Conservation (phyloP, 92 coral and sea anemone genomes). For the Parazoanthus swiftii region DNA sequence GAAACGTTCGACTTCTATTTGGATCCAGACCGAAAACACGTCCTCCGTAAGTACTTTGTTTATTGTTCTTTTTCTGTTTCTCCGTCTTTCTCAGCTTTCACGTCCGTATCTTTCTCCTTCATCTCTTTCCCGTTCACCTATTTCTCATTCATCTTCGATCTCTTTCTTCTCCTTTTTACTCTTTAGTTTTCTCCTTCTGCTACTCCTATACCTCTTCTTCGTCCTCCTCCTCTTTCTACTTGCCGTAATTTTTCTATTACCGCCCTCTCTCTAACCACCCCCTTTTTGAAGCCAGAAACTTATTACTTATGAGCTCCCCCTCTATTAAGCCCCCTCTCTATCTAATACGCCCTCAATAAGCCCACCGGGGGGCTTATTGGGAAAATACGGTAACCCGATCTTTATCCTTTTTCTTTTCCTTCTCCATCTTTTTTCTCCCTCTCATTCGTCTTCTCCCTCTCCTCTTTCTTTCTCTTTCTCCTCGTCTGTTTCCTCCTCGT, state of each 20-base stretch:
- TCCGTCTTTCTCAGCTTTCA: not conserved
- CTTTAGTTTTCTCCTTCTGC: not conserved
- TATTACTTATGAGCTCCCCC: too few species aligned
- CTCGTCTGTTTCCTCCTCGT: not conserved
- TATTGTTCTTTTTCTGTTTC: not conserved
- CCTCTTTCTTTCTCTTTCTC: not conserved
- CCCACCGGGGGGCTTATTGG: too few species aligned
- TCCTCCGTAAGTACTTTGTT: slow-evolving; percentile 3
- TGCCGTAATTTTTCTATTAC: not conserved
- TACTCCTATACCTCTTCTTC: not conserved
- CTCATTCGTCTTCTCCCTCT: not conserved
- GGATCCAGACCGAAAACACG: slow-evolving; percentile 20
- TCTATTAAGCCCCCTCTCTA: too few species aligned
- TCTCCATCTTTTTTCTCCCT: not conserved
- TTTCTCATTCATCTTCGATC: not conserved
- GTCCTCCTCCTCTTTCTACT: not conserved
- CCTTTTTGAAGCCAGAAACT: too few species aligned
- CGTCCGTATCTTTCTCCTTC: not conserved
- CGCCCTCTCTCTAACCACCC: not conserved
- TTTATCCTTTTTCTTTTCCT: not conserved
- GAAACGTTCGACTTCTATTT: slow-evolving; percentile 17
- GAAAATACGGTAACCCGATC: too few species aligned
- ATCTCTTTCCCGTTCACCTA: not conserved
- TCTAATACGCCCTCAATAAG: too few species aligned
- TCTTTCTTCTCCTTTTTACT: not conserved